Base-by-base conservation (phyloP, 2,888 invertebrate genomes). In the Ligdia adustata region DNA sequence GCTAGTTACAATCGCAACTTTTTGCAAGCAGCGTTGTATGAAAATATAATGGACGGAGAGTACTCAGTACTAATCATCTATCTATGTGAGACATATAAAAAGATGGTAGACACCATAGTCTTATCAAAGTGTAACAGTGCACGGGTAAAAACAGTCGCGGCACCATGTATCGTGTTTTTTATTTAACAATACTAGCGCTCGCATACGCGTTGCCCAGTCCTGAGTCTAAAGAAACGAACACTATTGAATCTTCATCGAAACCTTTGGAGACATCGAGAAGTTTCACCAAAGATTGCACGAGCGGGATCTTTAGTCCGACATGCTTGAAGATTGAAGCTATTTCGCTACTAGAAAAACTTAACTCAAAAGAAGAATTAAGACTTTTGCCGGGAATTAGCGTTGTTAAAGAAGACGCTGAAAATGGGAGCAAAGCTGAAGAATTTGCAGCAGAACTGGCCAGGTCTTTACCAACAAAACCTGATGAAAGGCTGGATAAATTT, bases 401-500 rank as follows among this genome's bases (percentile, higher is more conserved):
- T 7, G 92, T 95, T 47, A 92, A 93, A 54, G 94, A 94, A 37
- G 90, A 33, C 1, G 70, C 71, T 5, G 85, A 82, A 38, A 90
- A 86, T 48, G 92, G 91, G 9, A 89, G 92, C 15, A 93, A 93
- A 33, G 91, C 93, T 1, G 94, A 95, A 56, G 91, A 95, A 27
- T 94, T 95, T 55, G 93, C 94, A 0, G 92, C 85, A 61, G 95
- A 95, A 70, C 78, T 96, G 2, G 95, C 95, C 0, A 91, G 95
- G 50, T 93, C 94, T 31, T 93, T 95, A 66, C 95, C 95, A 0
- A 93, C 94, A 31, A 95, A 95, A 69, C 93, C 95, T 6, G 94
- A 95, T 64, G 94, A 94, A 35, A 91, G 95, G 18, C 77, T 96
- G 37, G 95, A 96, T 70, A 95, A 94, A 27, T 95, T 93, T 63